A percentile compares a stretch with the other conserved stretches of the same genome.
Conservation (phyloP, 2,888 invertebrate species). For the Epirrita christyi region DNA sequence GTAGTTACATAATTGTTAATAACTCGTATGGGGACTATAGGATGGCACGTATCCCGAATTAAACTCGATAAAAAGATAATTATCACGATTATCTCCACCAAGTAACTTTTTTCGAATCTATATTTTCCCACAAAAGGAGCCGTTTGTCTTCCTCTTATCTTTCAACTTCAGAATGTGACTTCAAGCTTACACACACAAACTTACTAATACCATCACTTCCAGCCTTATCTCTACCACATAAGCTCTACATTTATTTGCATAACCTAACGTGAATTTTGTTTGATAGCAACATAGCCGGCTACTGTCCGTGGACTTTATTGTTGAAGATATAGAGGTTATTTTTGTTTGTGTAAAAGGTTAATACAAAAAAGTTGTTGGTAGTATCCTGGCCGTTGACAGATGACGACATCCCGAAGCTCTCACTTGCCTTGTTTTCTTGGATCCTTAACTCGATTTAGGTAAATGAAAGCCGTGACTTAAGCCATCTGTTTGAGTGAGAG, state of each 20-base stretch:
- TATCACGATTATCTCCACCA: conserved; percentile 35
- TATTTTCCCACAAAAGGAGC: conserved; percentile 52
- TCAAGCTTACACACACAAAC: conserved; percentile 47
- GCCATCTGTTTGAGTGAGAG: conserved; percentile 50
- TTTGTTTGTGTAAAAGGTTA: conserved; percentile 36
- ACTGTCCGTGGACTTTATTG: conserved; percentile 37
- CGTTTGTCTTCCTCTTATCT: conserved; percentile 71
- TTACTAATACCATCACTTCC: conserved; percentile 11
- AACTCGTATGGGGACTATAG: no score
- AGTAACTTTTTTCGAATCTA: conserved; percentile 46
- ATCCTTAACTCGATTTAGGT: conserved; percentile 71
- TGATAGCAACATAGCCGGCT: conserved; percentile 19
- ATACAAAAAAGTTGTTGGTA: conserved; percentile 42
- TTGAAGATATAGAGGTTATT: conserved; percentile 36
- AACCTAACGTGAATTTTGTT: conserved; percentile 27
- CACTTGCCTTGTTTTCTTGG: conserved; percentile 70
- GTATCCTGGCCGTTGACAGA: conserved; percentile 70
- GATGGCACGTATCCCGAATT: background rate
- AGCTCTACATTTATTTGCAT: conserved; percentile 25
- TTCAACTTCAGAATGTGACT: conserved; percentile 58
- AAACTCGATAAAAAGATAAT: conserved; percentile 18
- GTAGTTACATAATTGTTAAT: no score
- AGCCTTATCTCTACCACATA: conserved; percentile 30
- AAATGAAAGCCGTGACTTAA: conserved; percentile 63
- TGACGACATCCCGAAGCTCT: conserved; percentile 67